phyloP scores from a whole-genome alignment of 1,140 invertebrate genomes.

The Drosophila yakuba region DNA sequence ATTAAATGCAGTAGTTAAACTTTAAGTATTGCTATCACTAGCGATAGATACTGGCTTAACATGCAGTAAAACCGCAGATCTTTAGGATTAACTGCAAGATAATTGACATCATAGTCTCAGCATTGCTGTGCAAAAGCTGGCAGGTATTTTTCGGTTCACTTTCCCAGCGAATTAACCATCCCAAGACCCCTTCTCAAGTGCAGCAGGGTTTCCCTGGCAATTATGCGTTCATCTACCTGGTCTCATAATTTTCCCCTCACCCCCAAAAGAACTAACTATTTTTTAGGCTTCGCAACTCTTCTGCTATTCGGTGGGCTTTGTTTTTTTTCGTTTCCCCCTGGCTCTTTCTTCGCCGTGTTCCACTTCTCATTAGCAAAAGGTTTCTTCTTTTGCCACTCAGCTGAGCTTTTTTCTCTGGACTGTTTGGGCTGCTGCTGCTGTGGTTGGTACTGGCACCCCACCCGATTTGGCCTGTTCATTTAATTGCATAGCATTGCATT shows the following conservation, averaged over 20 bases:
- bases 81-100: background rate
- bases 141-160: conserved; percentile 3
- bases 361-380: conserved; percentile 68
- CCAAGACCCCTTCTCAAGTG: conserved; percentile 1
- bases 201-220: conserved; percentile 15
- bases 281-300: conserved; percentile 46
- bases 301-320: conserved; percentile 32
- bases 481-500: conserved; percentile 71
- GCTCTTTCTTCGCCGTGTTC: conserved; percentile 44
- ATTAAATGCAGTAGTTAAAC: background rate
- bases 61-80: too few relatives aligned
- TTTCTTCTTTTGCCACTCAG: conserved; percentile 22
- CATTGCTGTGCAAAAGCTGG: background rate
- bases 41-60: too few relatives aligned
- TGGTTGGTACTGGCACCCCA: conserved; percentile 15
- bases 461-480: conserved; percentile 55
- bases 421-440: conserved; percentile 14
- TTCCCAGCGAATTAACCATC: conserved; percentile 19
- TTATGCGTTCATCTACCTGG: conserved; percentile 55
- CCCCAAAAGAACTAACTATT: conserved; percentile 1
- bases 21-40: background rate
- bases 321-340: conserved; percentile 23
- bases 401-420: conserved; percentile 30
- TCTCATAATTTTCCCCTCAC: conserved; percentile 51
- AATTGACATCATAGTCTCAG: background rate